Evolutionary conservation across 2,113 vertebrate genomes (phyloP), one percentile per base, ranked within the genome.

Genomic region (Conger conger): DNA sequence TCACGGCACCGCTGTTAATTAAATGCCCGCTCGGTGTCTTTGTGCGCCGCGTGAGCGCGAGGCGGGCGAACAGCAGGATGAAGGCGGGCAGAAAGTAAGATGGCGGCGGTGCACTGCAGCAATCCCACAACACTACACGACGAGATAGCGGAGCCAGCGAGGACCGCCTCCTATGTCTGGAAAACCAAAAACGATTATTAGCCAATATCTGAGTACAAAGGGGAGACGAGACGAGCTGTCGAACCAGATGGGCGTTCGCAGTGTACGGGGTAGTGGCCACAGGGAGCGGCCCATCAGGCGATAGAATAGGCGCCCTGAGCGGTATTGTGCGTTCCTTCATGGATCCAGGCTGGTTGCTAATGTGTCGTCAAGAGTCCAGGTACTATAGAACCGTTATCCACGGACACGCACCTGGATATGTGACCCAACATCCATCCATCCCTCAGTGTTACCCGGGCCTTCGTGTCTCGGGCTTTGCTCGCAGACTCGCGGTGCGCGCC

Each of bases 31-130:
- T 30, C 38, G 23, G 77, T 5, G 53, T 84, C 27, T 36, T 45
- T 36, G 76, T 27, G n/a, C 40, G 40, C 4, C 76, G 86, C 82
- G 76, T 83, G 82, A 84, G 77, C 87, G 77, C 90, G 84, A 86
- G 87, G 90, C 89, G 82, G 83, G 85, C 83, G 89, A 92, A 87
- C 89, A 87, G 38, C 53, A 76, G 77, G 81, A 89, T 83, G 79
- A 89, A 92, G 95, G 91, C 91, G 91, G 91, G 91, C 91, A 90
- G 93, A 91, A 63, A 94, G 94, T 94, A 98, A 98, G 96, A 98
- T 98, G 97, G 97, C 97, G 97, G 94, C 97, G 95, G 96, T 97
- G 96, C 96, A 97, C 96, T 97, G 96, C 97, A 97, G 97, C 89
- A 94, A 92, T 93, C 89, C 73, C 11, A 82, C 90, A 30, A 89